Percentiles rank a stretch among this genome's conserved stretches.
phyloP scores from a whole-genome alignment of 2,888 invertebrate genomes.

The Tinea semifulvella region DNA sequence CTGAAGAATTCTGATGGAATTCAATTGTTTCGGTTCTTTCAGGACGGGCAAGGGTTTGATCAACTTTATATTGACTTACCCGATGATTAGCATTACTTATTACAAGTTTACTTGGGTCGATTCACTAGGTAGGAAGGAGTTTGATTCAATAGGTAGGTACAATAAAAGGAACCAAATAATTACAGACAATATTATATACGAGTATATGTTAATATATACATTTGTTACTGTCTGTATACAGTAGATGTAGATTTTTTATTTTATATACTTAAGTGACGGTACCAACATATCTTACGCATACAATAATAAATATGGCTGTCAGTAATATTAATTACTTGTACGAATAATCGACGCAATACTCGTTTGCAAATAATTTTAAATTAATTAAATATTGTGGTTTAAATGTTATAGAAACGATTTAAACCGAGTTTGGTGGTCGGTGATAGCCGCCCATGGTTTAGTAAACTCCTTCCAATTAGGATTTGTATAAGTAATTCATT shows the following conservation, averaged over 20 bases:
- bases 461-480: constrained; percentile 8
- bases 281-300: constrained; percentile 5
- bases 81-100: constrained; percentile 1
- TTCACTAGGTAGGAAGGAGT: not conserved
- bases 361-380: not conserved
- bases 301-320: constrained; percentile 1
- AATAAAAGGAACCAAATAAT: not conserved
- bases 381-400: not conserved
- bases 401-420: not conserved
- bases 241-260: not conserved
- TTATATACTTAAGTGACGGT: constrained; percentile 3
- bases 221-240: constrained; percentile 1
- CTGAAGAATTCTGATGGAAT: too few relatives aligned
- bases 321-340: not conserved
- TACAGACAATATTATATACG: not conserved
- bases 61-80: too few relatives aligned
- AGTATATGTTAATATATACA: not conserved
- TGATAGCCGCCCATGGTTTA: not conserved
- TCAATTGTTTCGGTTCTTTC: too few relatives aligned
- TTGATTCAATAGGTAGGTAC: not conserved
- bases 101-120: not conserved
- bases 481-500: constrained; percentile 10
- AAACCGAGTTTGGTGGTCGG: not conserved
- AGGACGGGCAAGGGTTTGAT: too few relatives aligned
- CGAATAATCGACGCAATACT: not conserved